Base-by-base conservation (phyloP, 2,797 vertebrate species). In the Enteromius fasciolatus region DNA sequence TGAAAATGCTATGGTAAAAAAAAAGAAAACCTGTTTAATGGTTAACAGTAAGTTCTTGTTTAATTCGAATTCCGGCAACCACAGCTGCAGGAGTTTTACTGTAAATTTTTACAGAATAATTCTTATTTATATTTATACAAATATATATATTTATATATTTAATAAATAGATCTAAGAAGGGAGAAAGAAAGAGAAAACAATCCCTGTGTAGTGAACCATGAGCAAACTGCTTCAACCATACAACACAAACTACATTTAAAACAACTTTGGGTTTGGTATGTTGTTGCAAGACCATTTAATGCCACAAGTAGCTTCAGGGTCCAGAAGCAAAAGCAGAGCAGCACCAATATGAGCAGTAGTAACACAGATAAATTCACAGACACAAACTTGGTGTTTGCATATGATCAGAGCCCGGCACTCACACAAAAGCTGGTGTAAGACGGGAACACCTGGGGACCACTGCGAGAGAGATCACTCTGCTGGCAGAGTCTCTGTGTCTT, bases 401-500 rank as follows among this genome's bases (percentile, higher is more conserved):
- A 63, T 31, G 5, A 18, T 74, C 31, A 23, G 7, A 74, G 70
- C 18, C 33, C 48, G 33, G 11, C 70, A 14, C 36, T 78, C 63
- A 78, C 64, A 57, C 77, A 41, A 4, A 25, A 11, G 44, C 12
- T 18, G 6, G 20, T 67, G 44, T 39, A 31, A 36, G 76, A 67
- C 63, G 33, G 15, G 44, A 36, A 67, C 61, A 52, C 59, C 28
- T 17, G 59, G 76, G 59, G 73, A 75, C 36, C 5, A 4, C 33
- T 41, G 52, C 17, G 50, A 39, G 73, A 23, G 20, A 39, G 12
- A 33, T 74, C 78, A 61, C 78, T 76, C 69, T 44, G 69, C 68
- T 82, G 76, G 80, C 68, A 74, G 64, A 64, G 78, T 57, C 79
- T 70, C 50, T 36, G 57, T 59, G 75, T 64, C 74, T 76, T 41